Percentiles rank a stretch among this genome's conserved stretches.
Evolutionary conservation across 2,113 vertebrate species (phyloP).

Genomic region (Phodopus roborovskii): DNA sequence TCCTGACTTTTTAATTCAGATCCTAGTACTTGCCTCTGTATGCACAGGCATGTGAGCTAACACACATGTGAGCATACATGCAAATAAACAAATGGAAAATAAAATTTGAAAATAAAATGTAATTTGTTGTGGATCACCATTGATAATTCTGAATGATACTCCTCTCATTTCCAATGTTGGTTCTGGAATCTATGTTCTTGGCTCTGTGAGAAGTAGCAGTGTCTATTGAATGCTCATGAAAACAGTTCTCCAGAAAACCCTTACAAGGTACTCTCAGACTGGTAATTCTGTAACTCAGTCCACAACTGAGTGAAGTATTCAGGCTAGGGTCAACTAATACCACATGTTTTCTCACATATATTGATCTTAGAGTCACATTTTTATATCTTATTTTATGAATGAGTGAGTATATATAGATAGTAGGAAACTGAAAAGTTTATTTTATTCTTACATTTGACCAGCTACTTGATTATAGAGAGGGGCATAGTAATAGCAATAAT

Average conservation of each 20-base stretch:
- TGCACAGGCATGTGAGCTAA: not conserved
- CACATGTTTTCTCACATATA: not conserved
- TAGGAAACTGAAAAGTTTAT: not conserved
- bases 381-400: not conserved
- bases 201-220: not conserved
- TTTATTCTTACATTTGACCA: not conserved
- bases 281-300: not conserved
- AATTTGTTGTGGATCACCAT: not conserved
- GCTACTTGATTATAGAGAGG: not conserved
- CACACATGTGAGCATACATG: not conserved
- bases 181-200: not conserved
- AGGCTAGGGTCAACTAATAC: not conserved
- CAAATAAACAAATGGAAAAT: not conserved
- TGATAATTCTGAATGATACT: not conserved
- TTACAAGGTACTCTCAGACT: not conserved
- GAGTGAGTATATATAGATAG: not conserved
- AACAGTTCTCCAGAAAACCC: not conserved
- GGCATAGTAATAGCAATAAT: not conserved
- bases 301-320: no score
- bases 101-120: not conserved
- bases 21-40: not conserved
- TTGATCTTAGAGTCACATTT: not conserved
- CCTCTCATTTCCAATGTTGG: not conserved
- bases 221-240: not conserved
- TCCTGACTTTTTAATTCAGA: not conserved